These are phyloP conservation scores for Sphaerodactylus townsendi DNA, from an alignment of 2,113 vertebrate genomes.

Conservation along the genomic window DNA sequence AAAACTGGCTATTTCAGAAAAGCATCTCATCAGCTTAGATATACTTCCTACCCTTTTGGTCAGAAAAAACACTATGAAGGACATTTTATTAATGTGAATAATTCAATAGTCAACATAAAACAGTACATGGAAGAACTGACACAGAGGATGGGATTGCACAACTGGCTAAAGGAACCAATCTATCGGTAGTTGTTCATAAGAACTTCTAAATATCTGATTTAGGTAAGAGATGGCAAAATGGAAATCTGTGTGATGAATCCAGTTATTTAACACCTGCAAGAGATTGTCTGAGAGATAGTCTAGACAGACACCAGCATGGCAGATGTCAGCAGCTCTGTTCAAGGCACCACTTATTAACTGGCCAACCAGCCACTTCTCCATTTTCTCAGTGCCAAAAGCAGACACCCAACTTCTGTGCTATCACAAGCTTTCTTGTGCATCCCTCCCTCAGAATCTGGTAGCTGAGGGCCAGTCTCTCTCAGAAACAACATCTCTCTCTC, in stretches of 20 bases:
- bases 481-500: neutral
- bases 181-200: neutral
- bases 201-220: neutral
- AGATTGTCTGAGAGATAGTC: neutral
- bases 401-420: neutral
- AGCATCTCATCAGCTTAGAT: neutral
- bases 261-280: neutral
- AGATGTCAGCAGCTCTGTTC: neutral
- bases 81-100: neutral
- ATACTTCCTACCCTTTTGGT: neutral
- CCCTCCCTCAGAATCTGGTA: neutral
- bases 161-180: neutral
- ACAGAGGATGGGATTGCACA: neutral
- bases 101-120: neutral
- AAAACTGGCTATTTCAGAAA: neutral
- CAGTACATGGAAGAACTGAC: no score
- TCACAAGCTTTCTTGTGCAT: neutral
- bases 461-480: neutral
- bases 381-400: neutral
- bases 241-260: neutral
- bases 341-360: neutral
- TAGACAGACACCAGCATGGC: neutral
- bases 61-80: neutral
- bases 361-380: neutral
- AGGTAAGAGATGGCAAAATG: neutral